Evolutionary conservation across 2,888 invertebrate species (phyloP).

Genomic region (Conomelus anceps): DNA sequence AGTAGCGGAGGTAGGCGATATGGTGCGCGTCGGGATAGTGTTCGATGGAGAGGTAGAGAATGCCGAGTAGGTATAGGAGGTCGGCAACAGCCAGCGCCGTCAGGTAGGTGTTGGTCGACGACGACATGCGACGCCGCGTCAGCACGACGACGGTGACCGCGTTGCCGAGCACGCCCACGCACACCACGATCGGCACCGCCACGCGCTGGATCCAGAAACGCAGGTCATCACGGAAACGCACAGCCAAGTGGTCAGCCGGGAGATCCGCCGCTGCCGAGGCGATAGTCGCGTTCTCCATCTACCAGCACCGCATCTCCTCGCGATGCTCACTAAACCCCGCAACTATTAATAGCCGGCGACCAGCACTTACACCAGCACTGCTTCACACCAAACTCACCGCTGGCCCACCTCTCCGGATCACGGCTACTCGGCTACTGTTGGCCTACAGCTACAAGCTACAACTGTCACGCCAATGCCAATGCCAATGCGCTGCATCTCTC

Average conservation of each 20-base stretch:
- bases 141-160: slow-evolving; percentile 49
- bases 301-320: background rate
- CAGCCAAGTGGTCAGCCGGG: background rate
- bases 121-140: slow-evolving; percentile 58
- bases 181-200: slow-evolving; percentile 55
- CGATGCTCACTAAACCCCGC: background rate
- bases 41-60: slow-evolving; percentile 54
- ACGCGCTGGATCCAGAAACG: slow-evolving; percentile 55
- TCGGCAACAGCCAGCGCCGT: slow-evolving; percentile 66
- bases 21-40: slow-evolving; percentile 53
- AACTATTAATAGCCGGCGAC: too few relatives aligned
- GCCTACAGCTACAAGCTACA: too few relatives aligned
- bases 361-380: too few relatives aligned
- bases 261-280: background rate
- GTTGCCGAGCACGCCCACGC: slow-evolving; percentile 64
- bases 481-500: too few relatives aligned
- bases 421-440: too few relatives aligned
- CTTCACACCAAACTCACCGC: too few relatives aligned
- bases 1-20: slow-evolving; percentile 51
- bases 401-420: too few relatives aligned
- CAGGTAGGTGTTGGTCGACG: slow-evolving; percentile 67
- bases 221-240: slow-evolving; percentile 38
- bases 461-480: too few relatives aligned
- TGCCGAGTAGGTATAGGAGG: slow-evolving; percentile 59
- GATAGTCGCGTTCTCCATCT: background rate